Conservation (phyloP, 2,888 invertebrate genomes). For the Drosophila eohydei region DNA sequence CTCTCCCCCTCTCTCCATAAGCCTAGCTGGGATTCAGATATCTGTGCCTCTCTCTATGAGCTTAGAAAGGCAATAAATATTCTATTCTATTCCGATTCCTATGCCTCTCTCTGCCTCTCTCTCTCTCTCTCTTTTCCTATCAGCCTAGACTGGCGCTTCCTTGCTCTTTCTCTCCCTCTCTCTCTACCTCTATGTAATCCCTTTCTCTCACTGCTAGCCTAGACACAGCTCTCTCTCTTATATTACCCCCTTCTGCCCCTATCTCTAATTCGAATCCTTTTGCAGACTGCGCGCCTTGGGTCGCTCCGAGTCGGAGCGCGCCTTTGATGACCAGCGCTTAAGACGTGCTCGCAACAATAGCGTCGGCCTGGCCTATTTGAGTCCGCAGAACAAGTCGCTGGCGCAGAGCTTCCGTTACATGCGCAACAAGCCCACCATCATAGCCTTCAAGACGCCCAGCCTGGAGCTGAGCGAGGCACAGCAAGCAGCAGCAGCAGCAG, state of each 20-base stretch:
- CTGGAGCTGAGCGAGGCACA: conserved; percentile 89
- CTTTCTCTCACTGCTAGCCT: not conserved
- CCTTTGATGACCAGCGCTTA: conserved; percentile 89
- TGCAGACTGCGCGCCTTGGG: conserved; percentile 75
- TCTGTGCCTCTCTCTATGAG: too few relatives aligned
- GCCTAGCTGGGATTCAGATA: too few relatives aligned
- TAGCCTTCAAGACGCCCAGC: conserved; percentile 94
- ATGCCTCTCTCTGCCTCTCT: too few relatives aligned
- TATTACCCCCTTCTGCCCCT: not conserved
- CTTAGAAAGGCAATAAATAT: too few relatives aligned
- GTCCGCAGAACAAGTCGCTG: conserved; percentile 91
- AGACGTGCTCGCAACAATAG: conserved; percentile 88
- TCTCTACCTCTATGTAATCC: not conserved
- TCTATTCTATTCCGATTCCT: too few relatives aligned
- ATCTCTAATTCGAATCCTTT: not conserved
- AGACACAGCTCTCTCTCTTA: not conserved
- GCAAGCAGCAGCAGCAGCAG: conserved; percentile 86
- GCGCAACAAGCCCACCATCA: conserved; percentile 94
- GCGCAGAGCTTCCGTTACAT: conserved; percentile 96
- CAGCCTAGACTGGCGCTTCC: too few relatives aligned
- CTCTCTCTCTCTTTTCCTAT: too few relatives aligned
- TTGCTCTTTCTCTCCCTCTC: not conserved
- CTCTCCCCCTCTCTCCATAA: too few relatives aligned
- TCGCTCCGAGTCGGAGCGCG: conserved; percentile 92
- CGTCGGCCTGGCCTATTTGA: conserved; percentile 89